phyloP scores from a whole-genome alignment of 2,888 invertebrate genomes.

The Tipula lateralis region DNA sequence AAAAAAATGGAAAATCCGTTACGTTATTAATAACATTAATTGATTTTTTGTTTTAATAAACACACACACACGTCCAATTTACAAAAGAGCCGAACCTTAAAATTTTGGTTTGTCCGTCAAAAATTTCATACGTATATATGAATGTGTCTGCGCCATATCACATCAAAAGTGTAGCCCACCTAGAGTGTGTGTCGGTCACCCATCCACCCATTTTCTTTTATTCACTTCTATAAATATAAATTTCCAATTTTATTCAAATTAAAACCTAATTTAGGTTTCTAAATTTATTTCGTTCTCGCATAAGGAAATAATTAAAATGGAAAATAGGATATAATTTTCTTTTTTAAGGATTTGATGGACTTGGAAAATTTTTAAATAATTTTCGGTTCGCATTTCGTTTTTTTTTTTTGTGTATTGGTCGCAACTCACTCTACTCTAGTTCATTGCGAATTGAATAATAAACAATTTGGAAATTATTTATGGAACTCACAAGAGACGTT shows the following conservation, averaged over 20 bases:
- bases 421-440: neutral
- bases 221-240: neutral
- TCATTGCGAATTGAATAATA: neutral
- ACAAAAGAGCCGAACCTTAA: neutral
- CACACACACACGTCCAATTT: neutral
- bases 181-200: neutral
- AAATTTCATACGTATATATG: neutral
- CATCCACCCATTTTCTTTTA: neutral
- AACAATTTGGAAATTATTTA: neutral
- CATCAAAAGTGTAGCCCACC: neutral
- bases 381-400: neutral
- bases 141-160: too few relatives aligned
- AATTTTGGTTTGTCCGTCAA: neutral
- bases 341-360: neutral
- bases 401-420: neutral
- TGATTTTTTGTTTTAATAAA: neutral
- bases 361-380: neutral
- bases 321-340: neutral
- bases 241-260: neutral
- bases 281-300: neutral
- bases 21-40: neutral
- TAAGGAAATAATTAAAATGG: neutral
- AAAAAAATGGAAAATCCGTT: neutral
- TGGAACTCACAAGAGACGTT: neutral
- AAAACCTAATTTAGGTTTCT: conserved; percentile 5